phyloP scores from a whole-genome alignment of 2,888 invertebrate species.

The Nephrotoma flavescens region DNA sequence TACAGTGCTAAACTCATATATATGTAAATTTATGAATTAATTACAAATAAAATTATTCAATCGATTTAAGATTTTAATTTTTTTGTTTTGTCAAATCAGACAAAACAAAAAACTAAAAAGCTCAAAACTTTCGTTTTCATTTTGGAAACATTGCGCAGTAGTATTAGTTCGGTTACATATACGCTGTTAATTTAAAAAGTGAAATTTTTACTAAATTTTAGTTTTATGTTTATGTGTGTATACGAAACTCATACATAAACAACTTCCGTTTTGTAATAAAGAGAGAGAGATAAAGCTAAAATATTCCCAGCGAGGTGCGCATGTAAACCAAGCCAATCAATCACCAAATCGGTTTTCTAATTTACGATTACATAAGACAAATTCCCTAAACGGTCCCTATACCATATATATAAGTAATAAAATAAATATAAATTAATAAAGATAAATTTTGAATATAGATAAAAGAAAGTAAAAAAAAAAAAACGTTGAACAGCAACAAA shows the following conservation, averaged over 20 bases:
- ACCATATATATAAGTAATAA: background rate
- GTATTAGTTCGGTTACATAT: background rate
- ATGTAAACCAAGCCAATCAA: no score
- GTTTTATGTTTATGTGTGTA: background rate
- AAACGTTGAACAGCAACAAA: background rate
- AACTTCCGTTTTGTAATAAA: no score
- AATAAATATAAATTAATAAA: background rate
- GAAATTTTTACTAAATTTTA: background rate
- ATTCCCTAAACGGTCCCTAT: background rate
- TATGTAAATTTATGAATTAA: no score
- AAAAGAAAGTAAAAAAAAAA: background rate
- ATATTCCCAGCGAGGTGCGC: no score
- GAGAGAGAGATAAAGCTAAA: no score
- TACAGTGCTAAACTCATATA: no score
- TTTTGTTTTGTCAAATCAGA: no score
- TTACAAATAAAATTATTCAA: no score
- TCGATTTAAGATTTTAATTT: no score
- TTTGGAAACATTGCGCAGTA: background rate
- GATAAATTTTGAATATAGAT: background rate
- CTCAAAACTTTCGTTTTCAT: background rate
- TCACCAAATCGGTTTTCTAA: background rate
- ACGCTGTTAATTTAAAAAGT: background rate
- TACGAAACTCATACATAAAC: no score
- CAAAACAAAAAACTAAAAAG: no score
- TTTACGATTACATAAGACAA: background rate